Percentiles rank a stretch among this genome's conserved stretches.
These are phyloP conservation scores for Xenus cinereus DNA, from an alignment of 2,113 vertebrate genomes.

Conservation along the genomic window DNA sequence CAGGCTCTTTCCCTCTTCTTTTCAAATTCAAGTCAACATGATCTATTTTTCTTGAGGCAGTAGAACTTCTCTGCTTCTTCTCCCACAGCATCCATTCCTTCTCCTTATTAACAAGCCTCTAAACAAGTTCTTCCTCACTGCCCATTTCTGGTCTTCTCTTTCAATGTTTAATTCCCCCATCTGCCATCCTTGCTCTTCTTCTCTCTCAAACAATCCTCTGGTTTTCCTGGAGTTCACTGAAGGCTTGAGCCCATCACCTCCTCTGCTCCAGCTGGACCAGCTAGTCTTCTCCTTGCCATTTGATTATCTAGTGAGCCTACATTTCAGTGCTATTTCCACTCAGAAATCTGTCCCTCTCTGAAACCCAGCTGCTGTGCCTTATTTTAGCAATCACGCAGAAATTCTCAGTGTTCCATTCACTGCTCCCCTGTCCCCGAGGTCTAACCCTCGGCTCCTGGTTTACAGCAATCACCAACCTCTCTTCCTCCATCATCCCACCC, in stretches of 20 bases:
- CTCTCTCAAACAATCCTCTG: not conserved
- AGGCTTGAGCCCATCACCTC: not conserved
- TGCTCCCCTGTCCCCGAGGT: not conserved
- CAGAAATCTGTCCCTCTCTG: not conserved
- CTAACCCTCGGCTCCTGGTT: not conserved
- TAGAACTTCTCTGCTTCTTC: not conserved
- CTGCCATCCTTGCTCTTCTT: not conserved
- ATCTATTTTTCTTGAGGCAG: not conserved
- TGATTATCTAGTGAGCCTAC: not conserved
- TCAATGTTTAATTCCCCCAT: not conserved
- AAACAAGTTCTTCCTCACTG: not conserved
- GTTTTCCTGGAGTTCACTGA: not conserved
- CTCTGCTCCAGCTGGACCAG: not conserved
- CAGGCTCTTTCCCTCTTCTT: not conserved
- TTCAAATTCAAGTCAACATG: not conserved
- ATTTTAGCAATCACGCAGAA: not conserved
- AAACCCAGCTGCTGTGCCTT: not conserved
- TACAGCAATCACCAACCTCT: not conserved
- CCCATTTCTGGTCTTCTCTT: not conserved
- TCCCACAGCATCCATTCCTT: not conserved
- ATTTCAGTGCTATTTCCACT: not conserved
- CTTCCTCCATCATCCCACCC: not conserved
- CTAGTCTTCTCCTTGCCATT: not conserved
- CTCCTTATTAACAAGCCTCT: not conserved
- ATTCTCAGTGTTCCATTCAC: fast-evolving